These are phyloP conservation scores for Metalampra italica DNA, from an alignment of 2,888 invertebrate species.

Conservation along the genomic window DNA sequence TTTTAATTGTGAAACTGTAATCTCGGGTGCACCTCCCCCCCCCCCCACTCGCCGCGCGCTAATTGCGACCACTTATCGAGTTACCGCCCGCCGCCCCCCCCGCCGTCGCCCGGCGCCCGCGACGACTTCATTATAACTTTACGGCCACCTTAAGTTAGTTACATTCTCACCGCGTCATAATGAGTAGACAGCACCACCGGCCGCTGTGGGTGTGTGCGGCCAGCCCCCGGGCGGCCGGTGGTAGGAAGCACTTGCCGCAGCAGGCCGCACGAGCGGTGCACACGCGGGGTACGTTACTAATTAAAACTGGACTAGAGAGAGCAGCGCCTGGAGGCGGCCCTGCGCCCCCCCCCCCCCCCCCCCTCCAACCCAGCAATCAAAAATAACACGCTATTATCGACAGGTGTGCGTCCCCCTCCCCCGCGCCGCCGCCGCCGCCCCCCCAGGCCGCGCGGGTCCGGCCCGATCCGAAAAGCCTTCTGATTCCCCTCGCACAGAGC, in stretches of 20 bases:
- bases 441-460: neutral
- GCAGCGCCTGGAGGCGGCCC: no score
- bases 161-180: neutral
- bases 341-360: no score
- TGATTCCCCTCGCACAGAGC: slow-evolving; percentile 29
- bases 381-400: slow-evolving; percentile 1
- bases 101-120: neutral
- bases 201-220: neutral
- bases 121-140: neutral
- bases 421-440: no score
- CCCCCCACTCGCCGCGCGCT: slow-evolving; percentile 16
- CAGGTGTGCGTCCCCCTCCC: slow-evolving; percentile 1
- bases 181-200: neutral
- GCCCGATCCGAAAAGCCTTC: slow-evolving; percentile 25
- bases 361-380: neutral
- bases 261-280: no score
- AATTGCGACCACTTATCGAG: slow-evolving; percentile 33
- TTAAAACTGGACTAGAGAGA: no score
- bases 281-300: no score
- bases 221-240: neutral
- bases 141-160: neutral
- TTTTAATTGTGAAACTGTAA: slow-evolving; percentile 37
- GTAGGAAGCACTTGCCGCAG: no score
- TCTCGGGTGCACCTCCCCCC: neutral
- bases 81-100: slow-evolving; percentile 5